Percentiles rank a stretch among this genome's conserved stretches.
Evolutionary conservation across 1,140 invertebrate genomes (phyloP).

Genomic region (Grapholita molesta): DNA sequence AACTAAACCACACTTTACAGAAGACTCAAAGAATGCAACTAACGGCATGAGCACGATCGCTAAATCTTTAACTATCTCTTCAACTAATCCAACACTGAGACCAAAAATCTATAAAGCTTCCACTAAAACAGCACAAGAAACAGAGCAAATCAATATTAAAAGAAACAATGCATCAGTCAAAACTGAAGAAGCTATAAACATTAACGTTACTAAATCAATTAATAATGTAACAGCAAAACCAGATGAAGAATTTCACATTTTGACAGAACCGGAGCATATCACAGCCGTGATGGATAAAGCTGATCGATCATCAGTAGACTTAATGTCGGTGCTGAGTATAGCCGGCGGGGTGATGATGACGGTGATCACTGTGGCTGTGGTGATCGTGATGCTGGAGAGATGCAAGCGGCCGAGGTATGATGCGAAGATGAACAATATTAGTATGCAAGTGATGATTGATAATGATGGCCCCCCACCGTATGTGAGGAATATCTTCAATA

Average conservation of each 20-base stretch:
- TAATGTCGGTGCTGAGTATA: conserved; percentile 73
- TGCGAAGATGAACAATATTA: conserved; percentile 65
- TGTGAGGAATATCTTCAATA: conserved; percentile 78
- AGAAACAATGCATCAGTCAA: conserved; percentile 25
- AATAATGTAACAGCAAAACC: conserved; percentile 41
- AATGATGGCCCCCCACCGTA: conserved; percentile 68
- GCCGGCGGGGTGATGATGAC: conserved; percentile 73
- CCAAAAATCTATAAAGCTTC: conserved; percentile 22
- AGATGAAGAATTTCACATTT: conserved; percentile 75
- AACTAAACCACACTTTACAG: conserved; percentile 21
- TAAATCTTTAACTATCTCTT: conserved; percentile 44
- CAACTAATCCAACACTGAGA: conserved; percentile 39
- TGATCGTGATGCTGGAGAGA: conserved; percentile 72
- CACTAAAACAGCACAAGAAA: conserved; percentile 3
- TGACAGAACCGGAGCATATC: conserved; percentile 77
- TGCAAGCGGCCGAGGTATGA: conserved; percentile 63
- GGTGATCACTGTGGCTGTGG: conserved; percentile 68
- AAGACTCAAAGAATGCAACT: conserved; percentile 48
- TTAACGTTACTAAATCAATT: conserved; percentile 37
- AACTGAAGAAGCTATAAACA: conserved; percentile 25
- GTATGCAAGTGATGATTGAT: conserved; percentile 71
- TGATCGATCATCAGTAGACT: conserved; percentile 61
- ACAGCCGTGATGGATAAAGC: conserved; percentile 73
- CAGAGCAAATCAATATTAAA: conserved; percentile 19
- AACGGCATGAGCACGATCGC: conserved; percentile 54